Conservation (phyloP, 1,140 invertebrate species). For the Trichomalopsis sarcophagae region DNA sequence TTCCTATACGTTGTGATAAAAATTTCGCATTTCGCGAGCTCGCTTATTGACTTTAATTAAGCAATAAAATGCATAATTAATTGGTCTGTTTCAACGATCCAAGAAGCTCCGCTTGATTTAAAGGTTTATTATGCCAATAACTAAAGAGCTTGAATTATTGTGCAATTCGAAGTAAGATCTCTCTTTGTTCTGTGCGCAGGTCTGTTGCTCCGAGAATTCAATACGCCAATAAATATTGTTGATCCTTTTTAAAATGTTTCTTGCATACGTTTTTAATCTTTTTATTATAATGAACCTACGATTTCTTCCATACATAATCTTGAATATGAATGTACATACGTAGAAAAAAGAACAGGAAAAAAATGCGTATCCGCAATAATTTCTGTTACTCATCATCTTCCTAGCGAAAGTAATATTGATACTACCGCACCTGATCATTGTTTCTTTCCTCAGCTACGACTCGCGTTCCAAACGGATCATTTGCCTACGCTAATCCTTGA, state of each 20-base stretch:
- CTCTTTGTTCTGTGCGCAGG: too few species aligned
- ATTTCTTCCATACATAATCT: not conserved
- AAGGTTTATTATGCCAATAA: not conserved
- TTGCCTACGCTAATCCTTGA: constrained; percentile 11
- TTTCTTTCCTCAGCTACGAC: not conserved
- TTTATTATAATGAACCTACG: not conserved
- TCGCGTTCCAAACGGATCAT: not conserved
- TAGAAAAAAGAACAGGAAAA: not conserved
- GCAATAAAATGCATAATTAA: not conserved
- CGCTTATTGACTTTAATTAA: not conserved
- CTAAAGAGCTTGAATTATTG: not conserved
- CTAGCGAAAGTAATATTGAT: constrained; percentile 17
- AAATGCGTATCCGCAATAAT: not conserved
- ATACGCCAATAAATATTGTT: too few species aligned
- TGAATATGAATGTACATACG: too few species aligned
- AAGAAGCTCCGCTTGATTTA: not conserved
- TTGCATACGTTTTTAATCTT: not conserved
- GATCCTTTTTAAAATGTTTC: not conserved
- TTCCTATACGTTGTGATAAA: constrained; percentile 4
- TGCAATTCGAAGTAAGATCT: not conserved
- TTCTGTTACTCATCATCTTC: constrained; percentile 5
- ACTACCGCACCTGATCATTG: constrained; percentile 37
- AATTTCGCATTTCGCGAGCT: not conserved
- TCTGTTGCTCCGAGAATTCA: not conserved
- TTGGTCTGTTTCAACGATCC: not conserved